These are phyloP conservation scores for Lottia scabra DNA, from an alignment of 2,888 invertebrate species.

Conservation along the genomic window DNA sequence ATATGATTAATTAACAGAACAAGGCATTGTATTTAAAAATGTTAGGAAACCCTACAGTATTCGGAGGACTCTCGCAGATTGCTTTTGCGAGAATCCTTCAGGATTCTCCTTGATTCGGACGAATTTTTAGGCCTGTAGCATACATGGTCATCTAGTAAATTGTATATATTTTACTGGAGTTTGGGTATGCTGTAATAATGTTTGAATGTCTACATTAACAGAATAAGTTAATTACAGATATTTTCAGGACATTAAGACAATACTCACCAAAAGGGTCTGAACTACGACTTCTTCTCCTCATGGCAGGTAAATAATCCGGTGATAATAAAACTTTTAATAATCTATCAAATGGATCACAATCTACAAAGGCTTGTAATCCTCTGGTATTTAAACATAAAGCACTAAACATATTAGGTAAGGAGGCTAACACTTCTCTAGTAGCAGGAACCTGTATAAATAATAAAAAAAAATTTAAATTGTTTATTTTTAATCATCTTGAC, in stretches of 20 bases:
- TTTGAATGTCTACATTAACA: too few species aligned
- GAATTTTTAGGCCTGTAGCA: too few species aligned
- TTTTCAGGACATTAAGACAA: not conserved
- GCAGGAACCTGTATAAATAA: slow-evolving; percentile 70
- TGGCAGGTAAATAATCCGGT: slow-evolving; percentile 85
- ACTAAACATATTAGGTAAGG: slow-evolving; percentile 85
- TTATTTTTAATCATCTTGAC: too few species aligned
- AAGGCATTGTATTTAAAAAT: too few species aligned
- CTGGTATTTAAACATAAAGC: slow-evolving; percentile 86
- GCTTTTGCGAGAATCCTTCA: too few species aligned
- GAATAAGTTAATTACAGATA: too few species aligned
- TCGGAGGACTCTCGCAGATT: too few species aligned
- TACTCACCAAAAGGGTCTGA: slow-evolving; percentile 74
- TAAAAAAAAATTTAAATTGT: too few species aligned
- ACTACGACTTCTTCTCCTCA: slow-evolving; percentile 81
- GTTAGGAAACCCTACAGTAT: too few species aligned
- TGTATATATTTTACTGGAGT: slow-evolving; percentile 1
- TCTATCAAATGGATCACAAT: slow-evolving; percentile 84
- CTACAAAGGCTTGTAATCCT: slow-evolving; percentile 83
- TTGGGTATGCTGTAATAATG: not conserved
- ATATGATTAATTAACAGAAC: too few species aligned
- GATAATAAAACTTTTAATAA: slow-evolving; percentile 81
- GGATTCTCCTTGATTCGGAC: too few species aligned
- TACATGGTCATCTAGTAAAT: slow-evolving; percentile 5
- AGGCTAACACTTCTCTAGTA: slow-evolving; percentile 77